Conservation (phyloP, 1,140 invertebrate species). For the Coelopa frigida region DNA sequence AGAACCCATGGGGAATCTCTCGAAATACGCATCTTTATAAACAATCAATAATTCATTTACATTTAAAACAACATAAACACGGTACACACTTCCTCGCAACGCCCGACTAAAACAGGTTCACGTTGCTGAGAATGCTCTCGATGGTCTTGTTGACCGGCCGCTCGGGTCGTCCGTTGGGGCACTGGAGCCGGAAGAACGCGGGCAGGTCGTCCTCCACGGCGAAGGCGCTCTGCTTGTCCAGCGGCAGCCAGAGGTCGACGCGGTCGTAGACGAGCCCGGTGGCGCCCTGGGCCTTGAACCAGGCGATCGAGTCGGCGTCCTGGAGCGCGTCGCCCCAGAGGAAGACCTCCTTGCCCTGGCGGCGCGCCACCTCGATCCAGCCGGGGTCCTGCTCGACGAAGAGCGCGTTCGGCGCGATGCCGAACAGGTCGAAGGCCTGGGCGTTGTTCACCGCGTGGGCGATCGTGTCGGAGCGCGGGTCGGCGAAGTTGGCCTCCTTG, state of each 20-base stretch:
- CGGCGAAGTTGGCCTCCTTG: slow-evolving; percentile 72
- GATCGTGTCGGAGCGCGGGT: slow-evolving; percentile 72
- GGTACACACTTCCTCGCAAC: too few relatives aligned
- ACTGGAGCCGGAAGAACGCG: slow-evolving; percentile 35
- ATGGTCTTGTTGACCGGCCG: slow-evolving; percentile 24
- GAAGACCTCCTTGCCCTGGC: slow-evolving; percentile 74
- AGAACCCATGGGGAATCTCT: too few relatives aligned
- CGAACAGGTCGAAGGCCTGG: slow-evolving; percentile 67
- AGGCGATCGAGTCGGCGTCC: slow-evolving; percentile 70
- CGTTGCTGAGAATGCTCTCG: slow-evolving; percentile 39
- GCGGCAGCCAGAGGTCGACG: slow-evolving; percentile 56
- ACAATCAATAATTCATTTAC: too few relatives aligned
- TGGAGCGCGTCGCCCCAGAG: slow-evolving; percentile 95
- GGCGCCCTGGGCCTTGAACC: slow-evolving; percentile 74
- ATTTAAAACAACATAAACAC: too few relatives aligned
- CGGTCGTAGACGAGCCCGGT: slow-evolving; percentile 92
- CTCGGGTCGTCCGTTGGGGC: slow-evolving; percentile 9
- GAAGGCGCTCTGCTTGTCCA: slow-evolving; percentile 25
- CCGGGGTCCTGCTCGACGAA: slow-evolving; percentile 73
- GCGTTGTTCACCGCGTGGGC: slow-evolving; percentile 76
- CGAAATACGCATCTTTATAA: too few relatives aligned
- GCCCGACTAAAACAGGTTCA: slow-evolving; percentile 37
- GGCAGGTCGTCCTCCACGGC: slow-evolving; percentile 31
- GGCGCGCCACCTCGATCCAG: slow-evolving; percentile 64
- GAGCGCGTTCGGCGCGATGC: slow-evolving; percentile 86